Evolutionary conservation across 2,797 vertebrate genomes (phyloP).

Genomic region (Pseudochirops cupreus): DNA sequence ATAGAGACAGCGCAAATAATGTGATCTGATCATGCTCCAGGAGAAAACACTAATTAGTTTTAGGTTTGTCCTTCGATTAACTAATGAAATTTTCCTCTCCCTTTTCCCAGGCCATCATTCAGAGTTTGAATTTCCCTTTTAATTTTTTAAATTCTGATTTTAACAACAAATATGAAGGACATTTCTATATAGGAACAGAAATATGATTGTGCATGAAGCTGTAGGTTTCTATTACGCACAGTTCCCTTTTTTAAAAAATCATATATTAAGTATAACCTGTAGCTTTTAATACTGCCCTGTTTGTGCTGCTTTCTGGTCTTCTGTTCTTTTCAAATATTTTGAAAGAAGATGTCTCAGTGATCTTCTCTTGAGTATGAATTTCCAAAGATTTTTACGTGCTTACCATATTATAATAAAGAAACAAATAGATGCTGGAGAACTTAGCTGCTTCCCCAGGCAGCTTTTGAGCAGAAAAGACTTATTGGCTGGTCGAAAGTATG

Average conservation of each 20-base stretch:
- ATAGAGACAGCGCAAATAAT: not conserved
- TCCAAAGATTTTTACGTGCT: not conserved
- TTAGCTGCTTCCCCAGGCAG: not conserved
- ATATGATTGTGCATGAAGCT: not conserved
- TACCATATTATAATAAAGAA: not conserved
- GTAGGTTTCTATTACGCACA: not conserved
- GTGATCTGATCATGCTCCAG: not conserved
- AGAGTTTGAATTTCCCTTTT: not conserved
- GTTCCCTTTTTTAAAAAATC: not conserved
- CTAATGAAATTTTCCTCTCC: not conserved
- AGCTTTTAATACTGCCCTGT: not conserved
- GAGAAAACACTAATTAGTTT: not conserved
- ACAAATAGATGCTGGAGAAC: not conserved
- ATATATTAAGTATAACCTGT: not conserved
- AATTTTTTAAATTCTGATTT: not conserved
- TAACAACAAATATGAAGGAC: not conserved
- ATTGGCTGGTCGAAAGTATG: not conserved
- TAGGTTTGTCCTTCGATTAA: conserved; percentile 20
- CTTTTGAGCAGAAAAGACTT: not conserved
- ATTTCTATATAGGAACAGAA: not conserved
- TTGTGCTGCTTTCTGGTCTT: not conserved
- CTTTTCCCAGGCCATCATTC: not conserved
- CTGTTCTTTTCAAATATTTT: not conserved
- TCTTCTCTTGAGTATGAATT: not conserved
- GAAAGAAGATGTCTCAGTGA: not conserved